Evolutionary conservation across 1,140 invertebrate species (phyloP).

Genomic region (Lepidurus couesii): DNA sequence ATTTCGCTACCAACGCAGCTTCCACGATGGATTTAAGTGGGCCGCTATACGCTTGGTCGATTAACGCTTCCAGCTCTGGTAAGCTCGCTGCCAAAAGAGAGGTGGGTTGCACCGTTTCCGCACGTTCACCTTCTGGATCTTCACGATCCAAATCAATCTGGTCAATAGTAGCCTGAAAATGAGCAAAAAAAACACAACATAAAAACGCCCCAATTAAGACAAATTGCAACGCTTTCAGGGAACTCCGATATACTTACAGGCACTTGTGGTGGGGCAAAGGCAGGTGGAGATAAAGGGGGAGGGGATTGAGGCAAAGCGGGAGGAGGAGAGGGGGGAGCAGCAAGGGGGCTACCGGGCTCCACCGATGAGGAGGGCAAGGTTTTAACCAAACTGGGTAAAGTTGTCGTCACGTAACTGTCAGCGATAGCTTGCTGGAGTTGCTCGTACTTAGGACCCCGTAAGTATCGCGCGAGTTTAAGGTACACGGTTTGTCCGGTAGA

Average conservation of each 20-base stretch:
- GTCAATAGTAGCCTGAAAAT: neutral
- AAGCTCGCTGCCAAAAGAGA: neutral
- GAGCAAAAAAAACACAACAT: neutral
- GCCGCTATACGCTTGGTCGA: conserved; percentile 49
- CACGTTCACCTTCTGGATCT: conserved; percentile 27
- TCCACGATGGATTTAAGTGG: conserved; percentile 64
- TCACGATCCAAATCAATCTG: conserved; percentile 31
- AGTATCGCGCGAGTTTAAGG: conserved; percentile 82
- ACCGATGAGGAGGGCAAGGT: neutral
- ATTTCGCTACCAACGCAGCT: conserved; percentile 70
- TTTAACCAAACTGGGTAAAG: neutral
- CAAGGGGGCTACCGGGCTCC: neutral
- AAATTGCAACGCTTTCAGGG: neutral
- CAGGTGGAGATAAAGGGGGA: conserved; percentile 50
- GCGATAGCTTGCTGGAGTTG: conserved; percentile 90
- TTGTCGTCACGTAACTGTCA: conserved; percentile 45
- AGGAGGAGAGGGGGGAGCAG: conserved; percentile 12
- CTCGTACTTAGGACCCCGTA: conserved; percentile 90
- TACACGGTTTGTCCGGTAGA: conserved; percentile 82
- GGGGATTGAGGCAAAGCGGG: conserved; percentile 29
- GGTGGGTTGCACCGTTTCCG: neutral
- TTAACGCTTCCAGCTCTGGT: conserved; percentile 54
- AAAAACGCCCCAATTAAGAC: neutral
- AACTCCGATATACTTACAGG: conserved; percentile 47
- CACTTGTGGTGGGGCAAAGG: conserved; percentile 67